These are phyloP conservation scores for Mermis nigrescens DNA, from an alignment of 2,888 invertebrate genomes.

Conservation along the genomic window DNA sequence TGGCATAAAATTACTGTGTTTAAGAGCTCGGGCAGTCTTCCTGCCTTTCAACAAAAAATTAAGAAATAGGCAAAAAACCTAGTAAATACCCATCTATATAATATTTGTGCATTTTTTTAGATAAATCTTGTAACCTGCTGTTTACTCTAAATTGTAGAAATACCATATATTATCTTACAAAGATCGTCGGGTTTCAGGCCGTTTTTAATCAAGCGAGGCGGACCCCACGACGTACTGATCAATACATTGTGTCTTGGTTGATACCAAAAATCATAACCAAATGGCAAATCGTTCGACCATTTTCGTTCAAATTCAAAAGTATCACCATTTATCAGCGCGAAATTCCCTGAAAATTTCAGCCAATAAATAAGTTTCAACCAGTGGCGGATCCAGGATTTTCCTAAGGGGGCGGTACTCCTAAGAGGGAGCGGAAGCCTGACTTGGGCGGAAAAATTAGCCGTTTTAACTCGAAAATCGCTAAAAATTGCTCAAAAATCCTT, in stretches of 20 bases:
- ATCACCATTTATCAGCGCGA: conserved; percentile 62
- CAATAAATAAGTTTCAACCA: not conserved
- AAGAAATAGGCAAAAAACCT: too few species aligned
- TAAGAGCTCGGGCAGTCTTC: too few species aligned
- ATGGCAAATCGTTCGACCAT: conserved; percentile 31
- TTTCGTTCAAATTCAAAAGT: conserved; percentile 49
- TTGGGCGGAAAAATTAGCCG: too few species aligned
- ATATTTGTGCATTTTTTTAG: not conserved
- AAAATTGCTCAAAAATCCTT: too few species aligned
- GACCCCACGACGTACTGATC: conserved; percentile 78
- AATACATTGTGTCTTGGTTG: conserved; percentile 45
- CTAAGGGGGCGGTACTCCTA: too few species aligned
- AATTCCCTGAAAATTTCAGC: conserved; percentile 43
- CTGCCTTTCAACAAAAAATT: too few species aligned
- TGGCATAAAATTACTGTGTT: too few species aligned
- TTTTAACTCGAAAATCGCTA: too few species aligned
- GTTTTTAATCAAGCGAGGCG: conserved; percentile 56
- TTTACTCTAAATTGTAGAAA: conserved; percentile 14
- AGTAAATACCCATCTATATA: too few species aligned
- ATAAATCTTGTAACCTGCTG: not conserved
- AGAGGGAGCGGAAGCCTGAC: too few species aligned
- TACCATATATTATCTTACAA: conserved; percentile 25
- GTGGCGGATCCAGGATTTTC: too few species aligned
- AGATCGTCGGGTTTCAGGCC: conserved; percentile 42
- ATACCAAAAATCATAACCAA: conserved; percentile 55